These are phyloP conservation scores for Halcyon smyrnensis DNA, from an alignment of 2,797 vertebrate species.

Conservation along the genomic window DNA sequence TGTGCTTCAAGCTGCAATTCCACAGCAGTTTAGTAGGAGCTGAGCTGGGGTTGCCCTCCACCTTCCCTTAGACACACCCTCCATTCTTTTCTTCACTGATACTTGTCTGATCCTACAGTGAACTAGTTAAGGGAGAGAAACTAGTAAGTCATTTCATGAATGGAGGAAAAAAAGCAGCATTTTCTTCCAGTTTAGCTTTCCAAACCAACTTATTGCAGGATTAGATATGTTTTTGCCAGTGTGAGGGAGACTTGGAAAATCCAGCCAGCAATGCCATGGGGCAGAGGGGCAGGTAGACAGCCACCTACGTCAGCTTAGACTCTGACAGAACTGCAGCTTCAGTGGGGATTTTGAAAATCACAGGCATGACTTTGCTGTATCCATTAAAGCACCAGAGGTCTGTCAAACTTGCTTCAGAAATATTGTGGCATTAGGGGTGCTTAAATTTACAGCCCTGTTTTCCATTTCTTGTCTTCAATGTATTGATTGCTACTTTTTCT, in stretches of 20 bases:
- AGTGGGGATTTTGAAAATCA: not conserved
- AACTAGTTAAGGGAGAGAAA: not conserved
- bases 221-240: not conserved
- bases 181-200: not conserved
- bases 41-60: not conserved
- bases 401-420: not conserved
- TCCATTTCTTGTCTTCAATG: not conserved
- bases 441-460: conserved; percentile 7
- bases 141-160: not conserved
- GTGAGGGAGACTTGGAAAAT: not conserved
- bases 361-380: not conserved
- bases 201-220: not conserved
- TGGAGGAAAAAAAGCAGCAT: not conserved
- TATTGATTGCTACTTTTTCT: conserved; percentile 29
- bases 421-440: not conserved
- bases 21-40: not conserved
- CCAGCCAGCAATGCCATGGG: not conserved
- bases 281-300: not conserved
- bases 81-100: not conserved
- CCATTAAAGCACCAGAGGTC: not conserved
- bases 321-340: not conserved
- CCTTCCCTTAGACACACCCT: not conserved
- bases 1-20: not conserved
- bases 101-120: not conserved
- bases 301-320: not conserved